Evolutionary conservation across 2,888 invertebrate genomes (phyloP), one percentile per base, ranked within the genome.

Genomic region (Rhingia rostrata): DNA sequence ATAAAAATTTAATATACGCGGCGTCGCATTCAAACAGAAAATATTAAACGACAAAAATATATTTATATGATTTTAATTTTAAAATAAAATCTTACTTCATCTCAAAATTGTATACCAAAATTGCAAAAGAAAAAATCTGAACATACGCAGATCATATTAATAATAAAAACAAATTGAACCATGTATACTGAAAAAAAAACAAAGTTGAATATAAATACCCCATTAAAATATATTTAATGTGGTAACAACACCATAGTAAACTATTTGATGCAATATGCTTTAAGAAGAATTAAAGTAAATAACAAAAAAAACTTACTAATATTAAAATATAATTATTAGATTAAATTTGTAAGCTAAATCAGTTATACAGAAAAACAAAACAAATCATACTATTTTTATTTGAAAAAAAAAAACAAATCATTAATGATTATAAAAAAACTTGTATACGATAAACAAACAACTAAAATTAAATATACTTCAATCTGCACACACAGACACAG

Each of bases 251-350:
- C 43, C 54, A 35, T 58, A 63, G n/a, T 30, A 69, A 63, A 83
- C 54, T 49, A 60, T 74, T 86, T 77, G 86, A 86, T 86, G 86
- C 86, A 86, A 86, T 86, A 86, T 79, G 86, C 80, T 86, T 86
- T 83, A 83, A 84, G 22, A 64, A 69, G 49, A 64, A 64, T 70
- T 74, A 54, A 66, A 56, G 63, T 74, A 67, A 54, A 67, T 41
- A 58, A 45, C 51, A 67, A 66, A 45, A 49, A 75, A 37, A 66
- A 74, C 41, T 66, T 66, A 70, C 47, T 81, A 69, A 67, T 47
- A 78, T 56, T 75, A 66, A 75, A 74, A 14, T 74, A 70, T 58
- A 75, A 64, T 37, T 63, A 35, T 39, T 77, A 79, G 53, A 79
- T 53, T 67, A 63, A 78, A 72, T 75, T 83, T 63, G 56, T 85